phyloP scores from a whole-genome alignment of 2,888 invertebrate genomes.

The Drosophila neotestacea region DNA sequence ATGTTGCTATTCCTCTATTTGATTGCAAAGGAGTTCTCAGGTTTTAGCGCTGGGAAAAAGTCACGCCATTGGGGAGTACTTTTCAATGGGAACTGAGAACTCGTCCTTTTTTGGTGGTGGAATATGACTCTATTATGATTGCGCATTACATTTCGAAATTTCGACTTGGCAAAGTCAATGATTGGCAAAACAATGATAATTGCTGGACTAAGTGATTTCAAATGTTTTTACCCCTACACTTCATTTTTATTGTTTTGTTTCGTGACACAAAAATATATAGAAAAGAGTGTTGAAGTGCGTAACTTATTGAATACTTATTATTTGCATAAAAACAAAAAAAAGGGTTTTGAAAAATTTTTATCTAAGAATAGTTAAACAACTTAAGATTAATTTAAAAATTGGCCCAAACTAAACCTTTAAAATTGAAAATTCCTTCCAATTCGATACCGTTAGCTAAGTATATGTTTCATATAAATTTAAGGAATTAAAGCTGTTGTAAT shows the following conservation, averaged over 20 bases:
- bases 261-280: neutral
- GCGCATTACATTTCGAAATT: constrained; percentile 35
- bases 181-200: constrained; percentile 59
- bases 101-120: constrained; percentile 40
- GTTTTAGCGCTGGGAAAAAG: constrained; percentile 43
- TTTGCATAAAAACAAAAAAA: too few species aligned
- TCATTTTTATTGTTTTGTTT: neutral
- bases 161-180: constrained; percentile 18
- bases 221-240: constrained; percentile 27
- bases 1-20: constrained; percentile 43
- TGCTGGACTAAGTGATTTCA: constrained; percentile 51
- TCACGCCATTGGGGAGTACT: neutral
- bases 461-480: too few species aligned
- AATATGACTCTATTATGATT: constrained; percentile 60
- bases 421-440: too few species aligned
- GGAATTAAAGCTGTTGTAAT: too few species aligned
- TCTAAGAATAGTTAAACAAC: too few species aligned
- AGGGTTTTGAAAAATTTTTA: too few species aligned
- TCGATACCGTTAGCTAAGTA: too few species aligned
- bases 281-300: neutral
- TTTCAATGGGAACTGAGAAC: constrained; percentile 4
- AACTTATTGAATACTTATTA: neutral
- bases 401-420: too few species aligned
- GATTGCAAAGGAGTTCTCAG: constrained; percentile 64
- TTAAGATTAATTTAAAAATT: too few species aligned